Evolutionary conservation across 2,797 vertebrate genomes (phyloP).

Genomic region (Chiropotes sagulatus): DNA sequence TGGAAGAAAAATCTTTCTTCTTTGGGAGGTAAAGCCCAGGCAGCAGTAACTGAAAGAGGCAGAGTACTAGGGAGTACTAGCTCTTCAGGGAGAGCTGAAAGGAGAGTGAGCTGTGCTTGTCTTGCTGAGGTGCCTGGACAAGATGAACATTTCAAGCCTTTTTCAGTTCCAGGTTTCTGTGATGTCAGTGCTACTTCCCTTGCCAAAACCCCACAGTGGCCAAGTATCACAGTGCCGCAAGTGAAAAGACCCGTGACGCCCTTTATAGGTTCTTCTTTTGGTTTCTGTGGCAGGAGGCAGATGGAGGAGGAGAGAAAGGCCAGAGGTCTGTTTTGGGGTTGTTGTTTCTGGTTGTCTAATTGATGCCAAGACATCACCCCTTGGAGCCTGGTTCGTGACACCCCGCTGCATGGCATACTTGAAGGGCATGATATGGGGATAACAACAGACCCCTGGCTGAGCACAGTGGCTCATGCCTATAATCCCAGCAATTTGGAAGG

Average conservation of each 20-base stretch:
- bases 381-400: neutral
- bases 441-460: neutral
- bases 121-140: neutral
- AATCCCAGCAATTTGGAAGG: neutral
- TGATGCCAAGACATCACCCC: neutral
- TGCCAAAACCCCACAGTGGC: neutral
- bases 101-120: neutral
- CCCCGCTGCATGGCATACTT: neutral
- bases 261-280: conserved; percentile 68
- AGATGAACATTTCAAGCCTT: neutral
- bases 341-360: neutral
- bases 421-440: fast-evolving
- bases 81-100: neutral
- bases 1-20: neutral
- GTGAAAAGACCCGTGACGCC: neutral
- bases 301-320: neutral
- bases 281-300: conserved; percentile 18
- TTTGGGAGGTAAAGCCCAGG: neutral
- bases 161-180: conserved; percentile 58
- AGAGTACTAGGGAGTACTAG: neutral
- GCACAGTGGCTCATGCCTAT: neutral
- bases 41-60: neutral
- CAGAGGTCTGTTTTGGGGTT: neutral
- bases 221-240: neutral
- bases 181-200: conserved; percentile 63